phyloP scores from a whole-genome alignment of 2,797 vertebrate species.

The Pantherophis alleghaniensis region DNA sequence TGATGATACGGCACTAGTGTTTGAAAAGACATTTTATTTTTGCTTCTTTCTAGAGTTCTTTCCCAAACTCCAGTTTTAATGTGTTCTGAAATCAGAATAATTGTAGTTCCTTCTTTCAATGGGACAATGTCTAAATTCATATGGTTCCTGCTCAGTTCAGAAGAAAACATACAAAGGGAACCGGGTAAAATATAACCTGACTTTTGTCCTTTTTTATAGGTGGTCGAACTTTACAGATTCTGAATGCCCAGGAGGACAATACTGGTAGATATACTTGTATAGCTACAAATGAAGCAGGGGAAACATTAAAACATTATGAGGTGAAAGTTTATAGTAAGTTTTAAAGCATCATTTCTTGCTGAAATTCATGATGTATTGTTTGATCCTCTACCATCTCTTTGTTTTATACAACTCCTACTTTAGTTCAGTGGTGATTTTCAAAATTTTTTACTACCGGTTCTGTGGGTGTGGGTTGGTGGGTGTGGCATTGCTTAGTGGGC shows the following conservation, averaged over 20 bases:
- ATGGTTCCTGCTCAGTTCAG: background rate
- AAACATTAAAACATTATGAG: slow-evolving; percentile 89
- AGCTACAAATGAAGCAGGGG: slow-evolving; percentile 94
- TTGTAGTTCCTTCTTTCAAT: background rate
- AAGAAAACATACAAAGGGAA: background rate
- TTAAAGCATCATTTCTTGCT: background rate
- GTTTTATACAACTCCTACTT: slow-evolving; percentile 21
- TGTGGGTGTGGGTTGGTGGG: too few relatives aligned
- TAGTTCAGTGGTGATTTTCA: background rate
- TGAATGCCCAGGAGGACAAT: slow-evolving; percentile 84
- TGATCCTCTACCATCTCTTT: background rate
- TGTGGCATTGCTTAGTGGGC: too few relatives aligned
- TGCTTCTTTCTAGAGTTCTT: background rate
- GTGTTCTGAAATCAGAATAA: background rate
- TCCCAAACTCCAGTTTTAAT: background rate
- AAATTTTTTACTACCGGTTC: too few relatives aligned
- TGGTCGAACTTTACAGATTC: slow-evolving; percentile 90
- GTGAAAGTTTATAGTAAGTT: slow-evolving; percentile 92
- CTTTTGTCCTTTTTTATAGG: slow-evolving; percentile 70
- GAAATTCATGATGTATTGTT: background rate
- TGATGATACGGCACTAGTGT: background rate
- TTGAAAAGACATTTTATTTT: background rate
- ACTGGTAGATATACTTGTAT: slow-evolving; percentile 91
- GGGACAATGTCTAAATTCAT: background rate
- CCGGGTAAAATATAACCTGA: background rate